These are phyloP conservation scores for Lytechinus variegatus DNA, from an alignment of 35 echinoderm and acorn worm genomes.

Conservation along the genomic window DNA sequence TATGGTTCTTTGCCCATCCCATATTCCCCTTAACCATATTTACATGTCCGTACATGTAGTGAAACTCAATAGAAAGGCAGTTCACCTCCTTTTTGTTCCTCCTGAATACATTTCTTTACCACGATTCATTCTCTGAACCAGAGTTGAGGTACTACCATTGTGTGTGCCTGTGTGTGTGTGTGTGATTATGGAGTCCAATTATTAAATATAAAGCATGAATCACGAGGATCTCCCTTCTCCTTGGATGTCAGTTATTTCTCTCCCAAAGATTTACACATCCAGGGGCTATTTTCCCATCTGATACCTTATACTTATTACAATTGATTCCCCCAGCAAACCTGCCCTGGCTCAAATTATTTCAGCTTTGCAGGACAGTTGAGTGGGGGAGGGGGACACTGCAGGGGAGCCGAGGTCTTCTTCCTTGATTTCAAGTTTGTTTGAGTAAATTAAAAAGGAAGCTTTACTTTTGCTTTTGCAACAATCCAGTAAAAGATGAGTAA, in stretches of 20 bases:
- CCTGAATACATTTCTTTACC: neutral
- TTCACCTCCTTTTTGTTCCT: neutral
- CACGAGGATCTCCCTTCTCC: neutral
- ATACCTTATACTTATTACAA: conserved; percentile 20
- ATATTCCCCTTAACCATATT: no score
- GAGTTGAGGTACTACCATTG: neutral
- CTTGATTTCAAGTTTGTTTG: no score
- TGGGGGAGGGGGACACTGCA: neutral
- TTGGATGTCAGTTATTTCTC: neutral
- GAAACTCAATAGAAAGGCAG: neutral
- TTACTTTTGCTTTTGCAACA: no score
- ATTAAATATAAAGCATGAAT: neutral
- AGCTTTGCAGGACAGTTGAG: neutral
- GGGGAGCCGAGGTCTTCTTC: no score
- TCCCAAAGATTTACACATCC: neutral
- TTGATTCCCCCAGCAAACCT: neutral
- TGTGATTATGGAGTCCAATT: neutral
- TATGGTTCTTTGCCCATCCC: no score
- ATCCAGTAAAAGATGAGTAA: no score
- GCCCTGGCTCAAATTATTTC: neutral
- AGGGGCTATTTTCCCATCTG: conserved; percentile 9
- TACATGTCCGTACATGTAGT: neutral
- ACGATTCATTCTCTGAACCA: neutral
- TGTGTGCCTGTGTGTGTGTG: neutral
- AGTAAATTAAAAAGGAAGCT: no score